Evolutionary conservation across 2,797 vertebrate genomes (phyloP).

Genomic region (Linurgus olivaceus): DNA sequence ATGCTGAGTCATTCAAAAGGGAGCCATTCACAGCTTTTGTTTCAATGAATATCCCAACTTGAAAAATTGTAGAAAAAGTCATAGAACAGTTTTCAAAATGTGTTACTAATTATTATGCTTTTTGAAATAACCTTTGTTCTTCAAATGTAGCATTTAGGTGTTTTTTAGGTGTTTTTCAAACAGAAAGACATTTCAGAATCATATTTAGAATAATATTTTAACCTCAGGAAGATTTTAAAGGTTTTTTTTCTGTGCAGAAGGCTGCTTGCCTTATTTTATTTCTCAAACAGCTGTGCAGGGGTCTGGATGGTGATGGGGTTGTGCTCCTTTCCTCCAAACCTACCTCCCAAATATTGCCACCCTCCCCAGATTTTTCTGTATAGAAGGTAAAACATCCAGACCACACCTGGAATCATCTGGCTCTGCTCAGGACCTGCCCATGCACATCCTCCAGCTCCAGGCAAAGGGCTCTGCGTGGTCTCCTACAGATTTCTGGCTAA

Average conservation of each 20-base stretch:
- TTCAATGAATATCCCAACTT: not conserved
- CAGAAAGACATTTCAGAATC: not conserved
- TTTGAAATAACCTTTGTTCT: not conserved
- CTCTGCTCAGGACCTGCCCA: not conserved
- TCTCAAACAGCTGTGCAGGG: not conserved
- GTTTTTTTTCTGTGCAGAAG: not conserved
- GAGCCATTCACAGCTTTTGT: not conserved
- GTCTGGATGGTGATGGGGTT: not conserved
- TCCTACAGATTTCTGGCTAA: not conserved
- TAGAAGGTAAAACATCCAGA: not conserved
- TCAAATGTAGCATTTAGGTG: not conserved
- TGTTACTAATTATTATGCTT: not conserved
- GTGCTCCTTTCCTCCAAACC: not conserved
- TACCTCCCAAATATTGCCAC: not conserved
- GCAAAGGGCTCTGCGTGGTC: not conserved
- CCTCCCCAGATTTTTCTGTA: not conserved
- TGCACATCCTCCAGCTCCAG: rapidly evolving
- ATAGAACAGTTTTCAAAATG: not conserved
- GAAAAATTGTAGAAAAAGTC: not conserved
- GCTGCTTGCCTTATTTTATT: not conserved
- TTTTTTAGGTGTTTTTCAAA: not conserved
- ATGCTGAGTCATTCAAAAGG: not conserved
- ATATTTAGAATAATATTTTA: not conserved
- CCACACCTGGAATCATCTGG: rapidly evolving
- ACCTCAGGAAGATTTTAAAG: not conserved